These are phyloP conservation scores for Cyrtonyx montezumae DNA, from an alignment of 2,113 vertebrate species.

Conservation along the genomic window DNA sequence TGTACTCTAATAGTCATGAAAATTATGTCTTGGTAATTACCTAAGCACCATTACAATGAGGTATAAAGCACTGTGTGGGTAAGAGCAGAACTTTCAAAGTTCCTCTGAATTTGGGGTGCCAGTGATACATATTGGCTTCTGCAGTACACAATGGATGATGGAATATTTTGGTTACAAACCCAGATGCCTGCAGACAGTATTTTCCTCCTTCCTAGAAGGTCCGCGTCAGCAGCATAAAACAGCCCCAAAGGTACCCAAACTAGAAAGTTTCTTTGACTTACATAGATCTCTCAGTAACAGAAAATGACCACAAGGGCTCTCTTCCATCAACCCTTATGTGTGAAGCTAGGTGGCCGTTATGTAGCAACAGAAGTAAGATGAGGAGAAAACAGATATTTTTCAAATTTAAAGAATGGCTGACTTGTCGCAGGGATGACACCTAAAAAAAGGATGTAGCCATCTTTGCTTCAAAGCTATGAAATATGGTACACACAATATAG, in stretches of 20 bases:
- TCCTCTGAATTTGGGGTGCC: not conserved
- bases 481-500: not conserved
- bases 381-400: not conserved
- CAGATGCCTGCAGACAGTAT: not conserved
- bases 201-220: not conserved
- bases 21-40: not conserved
- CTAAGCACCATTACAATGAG: not conserved
- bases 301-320: not conserved
- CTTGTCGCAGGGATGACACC: not conserved
- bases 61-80: not conserved
- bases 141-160: fast-evolving
- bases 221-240: not conserved
- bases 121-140: not conserved
- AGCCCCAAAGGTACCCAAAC: not conserved
- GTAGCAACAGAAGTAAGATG: not conserved
- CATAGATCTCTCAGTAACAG: not conserved
- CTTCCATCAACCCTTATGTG: not conserved
- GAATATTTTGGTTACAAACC: not conserved
- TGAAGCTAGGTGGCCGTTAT: not conserved
- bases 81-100: not conserved
- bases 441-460: not conserved
- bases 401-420: not conserved
- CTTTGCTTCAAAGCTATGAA: not conserved
- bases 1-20: not conserved
- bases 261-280: not conserved